Evolutionary conservation across 1,140 invertebrate species (phyloP).

Genomic region (Trichonephila clavipes): DNA sequence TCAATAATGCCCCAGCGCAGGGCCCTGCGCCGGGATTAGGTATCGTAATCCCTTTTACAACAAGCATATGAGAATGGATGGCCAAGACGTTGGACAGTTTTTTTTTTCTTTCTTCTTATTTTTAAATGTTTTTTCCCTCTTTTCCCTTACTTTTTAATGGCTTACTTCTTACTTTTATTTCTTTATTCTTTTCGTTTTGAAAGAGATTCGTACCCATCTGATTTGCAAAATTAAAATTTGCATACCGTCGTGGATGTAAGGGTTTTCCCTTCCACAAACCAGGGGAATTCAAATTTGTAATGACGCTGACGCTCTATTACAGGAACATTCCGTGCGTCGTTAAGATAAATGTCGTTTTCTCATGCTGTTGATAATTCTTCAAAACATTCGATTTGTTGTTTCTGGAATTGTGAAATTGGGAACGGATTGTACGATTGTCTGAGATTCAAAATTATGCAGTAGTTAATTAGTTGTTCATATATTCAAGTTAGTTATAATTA

Average conservation of each 20-base stretch:
- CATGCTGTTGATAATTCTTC: no score
- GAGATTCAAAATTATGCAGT: no score
- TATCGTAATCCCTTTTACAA: slow-evolving; percentile 70
- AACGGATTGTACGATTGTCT: no score
- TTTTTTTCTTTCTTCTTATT: not conserved
- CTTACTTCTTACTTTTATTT: slow-evolving; percentile 4
- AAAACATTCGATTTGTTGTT: no score
- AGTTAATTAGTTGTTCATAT: no score
- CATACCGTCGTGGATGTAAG: not conserved
- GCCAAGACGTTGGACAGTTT: not conserved
- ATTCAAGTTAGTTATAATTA: no score
- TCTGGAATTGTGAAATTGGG: no score
- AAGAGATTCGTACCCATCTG: not conserved
- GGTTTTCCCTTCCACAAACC: no score
- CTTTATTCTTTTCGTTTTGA: not conserved
- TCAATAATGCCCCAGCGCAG: slow-evolving; percentile 67
- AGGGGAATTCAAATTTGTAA: not conserved
- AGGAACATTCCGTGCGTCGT: no score
- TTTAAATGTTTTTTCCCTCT: not conserved
- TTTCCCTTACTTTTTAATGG: slow-evolving; percentile 13
- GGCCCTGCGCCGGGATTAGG: slow-evolving; percentile 66
- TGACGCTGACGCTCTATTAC: no score
- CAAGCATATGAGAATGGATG: slow-evolving; percentile 74
- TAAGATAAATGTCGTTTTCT: no score
- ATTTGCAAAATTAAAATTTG: slow-evolving; percentile 16